Percentiles rank a stretch among this genome's conserved stretches.
Evolutionary conservation across 2,888 invertebrate species (phyloP).

Genomic region (Caradrina kadenii): DNA sequence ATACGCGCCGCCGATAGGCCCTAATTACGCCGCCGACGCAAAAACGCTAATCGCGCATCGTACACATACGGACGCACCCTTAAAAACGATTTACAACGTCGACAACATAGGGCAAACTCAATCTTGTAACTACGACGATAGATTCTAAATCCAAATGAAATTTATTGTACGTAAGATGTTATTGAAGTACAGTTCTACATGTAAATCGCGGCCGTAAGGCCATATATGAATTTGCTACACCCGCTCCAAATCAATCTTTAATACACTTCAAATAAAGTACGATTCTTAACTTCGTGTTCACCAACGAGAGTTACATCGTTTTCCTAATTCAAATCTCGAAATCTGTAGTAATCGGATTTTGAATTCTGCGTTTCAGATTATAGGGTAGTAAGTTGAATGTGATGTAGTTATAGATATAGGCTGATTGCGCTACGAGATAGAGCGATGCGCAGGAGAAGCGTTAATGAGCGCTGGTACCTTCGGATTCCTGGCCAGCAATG

Average conservation of each 20-base stretch:
- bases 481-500: constrained; percentile 85
- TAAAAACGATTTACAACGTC: constrained; percentile 57
- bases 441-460: constrained; percentile 80
- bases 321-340: constrained; percentile 50
- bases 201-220: constrained; percentile 54
- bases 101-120: constrained; percentile 30
- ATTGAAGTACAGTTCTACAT: constrained; percentile 26
- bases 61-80: constrained; percentile 67
- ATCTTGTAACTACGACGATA: constrained; percentile 5
- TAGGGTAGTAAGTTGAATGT: constrained; percentile 45
- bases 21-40: constrained; percentile 87
- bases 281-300: constrained; percentile 7
- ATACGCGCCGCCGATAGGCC: constrained; percentile 89
- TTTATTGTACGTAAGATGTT: constrained; percentile 45
- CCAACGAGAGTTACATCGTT: constrained; percentile 51
- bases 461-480: constrained; percentile 87
- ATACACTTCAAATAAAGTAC: not conserved
- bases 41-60: constrained; percentile 89
- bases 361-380: not conserved
- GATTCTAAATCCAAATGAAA: constrained; percentile 28
- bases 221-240: constrained; percentile 37
- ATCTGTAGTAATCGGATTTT: constrained; percentile 7
- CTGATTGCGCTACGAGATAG: constrained; percentile 64
- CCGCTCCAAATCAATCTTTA: constrained; percentile 31
- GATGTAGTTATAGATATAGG: constrained; percentile 60